phyloP scores from a whole-genome alignment of 1,140 invertebrate species.

The Paralvinella palmiformis region DNA sequence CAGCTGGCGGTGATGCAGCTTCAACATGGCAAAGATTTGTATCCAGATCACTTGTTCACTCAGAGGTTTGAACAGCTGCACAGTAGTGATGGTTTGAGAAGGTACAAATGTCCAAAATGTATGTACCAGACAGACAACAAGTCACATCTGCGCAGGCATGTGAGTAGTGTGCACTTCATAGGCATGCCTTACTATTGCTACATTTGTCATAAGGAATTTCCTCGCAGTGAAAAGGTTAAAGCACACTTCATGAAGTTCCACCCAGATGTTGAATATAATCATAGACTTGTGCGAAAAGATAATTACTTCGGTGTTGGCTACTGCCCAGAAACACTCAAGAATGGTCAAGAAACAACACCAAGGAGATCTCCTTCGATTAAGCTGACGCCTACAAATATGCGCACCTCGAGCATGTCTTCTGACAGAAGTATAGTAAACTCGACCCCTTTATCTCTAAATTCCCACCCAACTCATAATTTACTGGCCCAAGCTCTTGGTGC shows the following conservation, averaged over 20 bases:
- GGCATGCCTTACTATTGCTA: slow-evolving; percentile 16
- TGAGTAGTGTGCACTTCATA: slow-evolving; percentile 12
- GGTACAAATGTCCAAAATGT: slow-evolving; percentile 15
- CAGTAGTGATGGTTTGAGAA: background rate
- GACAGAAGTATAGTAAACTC: background rate
- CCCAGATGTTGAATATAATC: slow-evolving; percentile 5
- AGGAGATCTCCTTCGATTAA: background rate
- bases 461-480: background rate
- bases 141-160: slow-evolving; percentile 17
- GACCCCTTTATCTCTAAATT: background rate
- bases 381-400: background rate
- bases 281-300: background rate
- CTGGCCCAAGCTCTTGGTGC: background rate
- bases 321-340: background rate
- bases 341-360: slow-evolving; percentile 2
- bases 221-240: slow-evolving; percentile 14
- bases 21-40: background rate
- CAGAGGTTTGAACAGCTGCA: too few relatives aligned
- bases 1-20: background rate
- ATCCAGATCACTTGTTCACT: background rate
- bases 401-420: background rate
- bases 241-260: slow-evolving; percentile 12
- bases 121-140: slow-evolving; percentile 19
- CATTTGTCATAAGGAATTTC: slow-evolving; percentile 19
- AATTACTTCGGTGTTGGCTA: background rate